Evolutionary conservation across 2,888 invertebrate genomes (phyloP), one percentile per base, ranked within the genome.

Genomic region (Dexiosoma caninum): DNA sequence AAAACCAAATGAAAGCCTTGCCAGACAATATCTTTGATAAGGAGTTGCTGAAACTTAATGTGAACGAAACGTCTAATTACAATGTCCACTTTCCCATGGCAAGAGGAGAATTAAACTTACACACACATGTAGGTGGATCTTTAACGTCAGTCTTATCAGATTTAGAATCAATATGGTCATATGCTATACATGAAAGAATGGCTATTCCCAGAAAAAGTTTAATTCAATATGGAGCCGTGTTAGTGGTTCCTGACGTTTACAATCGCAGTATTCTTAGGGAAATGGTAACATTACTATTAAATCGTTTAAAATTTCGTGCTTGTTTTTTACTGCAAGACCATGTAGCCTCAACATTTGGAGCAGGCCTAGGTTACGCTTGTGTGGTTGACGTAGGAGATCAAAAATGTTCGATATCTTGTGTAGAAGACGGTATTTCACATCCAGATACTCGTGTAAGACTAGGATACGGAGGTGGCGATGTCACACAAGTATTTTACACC

Each of bases 371-470:
- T 57, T 95, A 95, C 86, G 98, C 97, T 0, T 98, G 98, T 91
- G 97, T 98, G 0, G 95, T 98, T 0, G 98, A 98, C 88, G 94
- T 98, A 64, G 98, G 98, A 0, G 98, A 98, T 87, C 97, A 98
- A 88, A 98, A 98, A 91, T 97, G 97, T 0, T 96, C 97, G 0
- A 95, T 98, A 19, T 97, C 97, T 1, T 98, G 98, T 91, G 97
- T 98, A 0, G 98, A 98, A 91, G 98, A 98, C 91, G 98, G 97
- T 0, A 95, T 98, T 78, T 98, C 98, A 23, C 96, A 97, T 86
- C 93, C 95, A 83, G 94, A 95, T 82, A 97, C 98, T 0, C 92
- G 97, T 86, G 93, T 93, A 0, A 91, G 95, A 64, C 92, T 98
- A 92, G 95, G 96, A 84, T 97, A 97, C 87, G 98, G 98, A 3